Conservation (phyloP, 2,888 invertebrate genomes). For the Cloeon dipterum region DNA sequence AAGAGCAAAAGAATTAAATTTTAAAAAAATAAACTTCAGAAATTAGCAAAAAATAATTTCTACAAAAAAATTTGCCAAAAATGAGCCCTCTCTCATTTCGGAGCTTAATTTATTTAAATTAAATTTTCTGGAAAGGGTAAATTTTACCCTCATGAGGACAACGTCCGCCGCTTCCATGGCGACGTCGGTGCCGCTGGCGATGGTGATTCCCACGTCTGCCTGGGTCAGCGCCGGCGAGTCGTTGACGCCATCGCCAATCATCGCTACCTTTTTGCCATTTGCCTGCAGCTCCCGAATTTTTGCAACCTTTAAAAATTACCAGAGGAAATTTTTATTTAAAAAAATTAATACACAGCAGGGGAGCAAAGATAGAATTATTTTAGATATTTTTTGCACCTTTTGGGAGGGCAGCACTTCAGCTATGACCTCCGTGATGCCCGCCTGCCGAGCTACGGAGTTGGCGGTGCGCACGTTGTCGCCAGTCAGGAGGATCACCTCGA, state of each 20-base stretch:
- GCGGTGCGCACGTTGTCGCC: conserved; percentile 96
- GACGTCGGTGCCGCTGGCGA: conserved; percentile 93
- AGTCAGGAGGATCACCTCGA: conserved; percentile 82
- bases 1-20: not conserved
- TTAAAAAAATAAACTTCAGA: not conserved
- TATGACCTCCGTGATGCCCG: conserved; percentile 84
- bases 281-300: conserved; percentile 72
- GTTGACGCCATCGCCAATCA: conserved; percentile 99
- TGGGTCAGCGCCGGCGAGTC: conserved; percentile 96
- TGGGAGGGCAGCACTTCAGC: conserved; percentile 97
- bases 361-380: too few species aligned
- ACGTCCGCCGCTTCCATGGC: conserved; percentile 97
- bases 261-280: conserved; percentile 64
- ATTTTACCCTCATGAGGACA: conserved; percentile 72
- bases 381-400: conserved; percentile 45
- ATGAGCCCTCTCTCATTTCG: too few species aligned
- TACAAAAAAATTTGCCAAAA: too few species aligned
- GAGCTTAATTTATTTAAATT: too few species aligned
- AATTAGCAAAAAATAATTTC: too few species aligned
- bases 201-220: conserved; percentile 97
- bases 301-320: conserved; percentile 25
- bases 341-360: too few species aligned
- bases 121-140: too few species aligned
- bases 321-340: not conserved
- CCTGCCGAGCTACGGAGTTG: conserved; percentile 74